Base-by-base conservation (phyloP, 2,113 vertebrate genomes). In the Charadrius vociferus region DNA sequence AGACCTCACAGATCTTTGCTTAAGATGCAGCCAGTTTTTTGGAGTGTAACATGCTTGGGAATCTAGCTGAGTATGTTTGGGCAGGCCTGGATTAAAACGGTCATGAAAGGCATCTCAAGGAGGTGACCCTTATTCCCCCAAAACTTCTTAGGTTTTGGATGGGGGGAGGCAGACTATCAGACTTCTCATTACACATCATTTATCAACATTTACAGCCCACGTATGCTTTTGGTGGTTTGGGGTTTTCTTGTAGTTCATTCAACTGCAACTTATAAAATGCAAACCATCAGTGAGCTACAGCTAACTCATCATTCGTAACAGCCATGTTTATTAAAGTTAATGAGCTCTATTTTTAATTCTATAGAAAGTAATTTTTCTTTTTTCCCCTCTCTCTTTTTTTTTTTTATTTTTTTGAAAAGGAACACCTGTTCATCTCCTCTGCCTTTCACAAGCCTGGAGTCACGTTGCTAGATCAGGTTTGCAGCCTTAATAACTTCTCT, bases 361-460 rank as follows among this genome's bases (percentile, higher is more conserved):
- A 65, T 10, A 66, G 77, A 72, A 81, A 78, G 61, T 3, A 30
- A 43, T 73, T 88, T 80, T 68, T 55, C 62, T 43, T 41, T 30
- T 23, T 19, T 4, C 3, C 15, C 8, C 55, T 24, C 10, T 12
- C 5, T 10, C 21, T 10, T 8, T 23, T 37, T 12, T 18, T 8
- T 8, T 41, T 41, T 32, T 11, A 7, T 20, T 34, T 12, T 24
- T 22, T 43, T 36, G 22, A 70, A 95, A 91, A 32, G 23, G 26
- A 95, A 89, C 96, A 97, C 84, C 81, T 94, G 95, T 84, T 95
- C 66, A 2, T 77, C 85, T 72, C n/a, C 62, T 65, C 63, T 65
- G 88, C 81, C 77, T 95, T 79, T 53, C 88, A 84, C 61, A 75
- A 0, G 1, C 65, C 78, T 41, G n/a, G 24, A 58, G 30, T 62